Evolutionary conservation across 2,113 vertebrate species (phyloP).

Genomic region (Nesogale talazaci): DNA sequence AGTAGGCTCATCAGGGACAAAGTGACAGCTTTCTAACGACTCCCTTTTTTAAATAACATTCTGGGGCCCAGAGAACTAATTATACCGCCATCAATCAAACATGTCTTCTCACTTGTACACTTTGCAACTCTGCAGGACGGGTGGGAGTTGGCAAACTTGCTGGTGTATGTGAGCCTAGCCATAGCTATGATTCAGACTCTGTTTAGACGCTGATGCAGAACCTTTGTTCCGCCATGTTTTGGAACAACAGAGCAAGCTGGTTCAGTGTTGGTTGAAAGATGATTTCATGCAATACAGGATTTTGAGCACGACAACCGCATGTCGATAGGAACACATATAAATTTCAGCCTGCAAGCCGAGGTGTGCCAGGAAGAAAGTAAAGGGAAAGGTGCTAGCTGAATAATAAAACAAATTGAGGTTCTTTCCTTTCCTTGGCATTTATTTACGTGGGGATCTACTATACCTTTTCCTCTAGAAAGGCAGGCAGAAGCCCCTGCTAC

Average conservation of each 20-base stretch:
- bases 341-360: not conserved
- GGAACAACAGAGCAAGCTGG: not conserved
- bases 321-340: not conserved
- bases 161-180: not conserved
- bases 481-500: not conserved
- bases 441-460: not conserved
- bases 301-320: not conserved
- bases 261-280: not conserved
- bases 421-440: rapidly evolving
- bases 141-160: constrained; percentile 5
- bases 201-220: not conserved
- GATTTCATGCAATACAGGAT: not conserved
- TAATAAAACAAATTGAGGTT: not conserved
- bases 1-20: not conserved
- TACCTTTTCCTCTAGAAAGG: not conserved
- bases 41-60: constrained; percentile 63
- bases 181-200: not conserved
- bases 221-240: not conserved
- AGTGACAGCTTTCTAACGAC: constrained; percentile 55
- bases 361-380: not conserved
- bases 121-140: constrained; percentile 37
- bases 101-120: not conserved
- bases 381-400: not conserved
- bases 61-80: constrained; percentile 20
- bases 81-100: constrained; percentile 55